These are phyloP conservation scores for Panopea generosa DNA, from an alignment of 2,888 invertebrate genomes.

Conservation along the genomic window DNA sequence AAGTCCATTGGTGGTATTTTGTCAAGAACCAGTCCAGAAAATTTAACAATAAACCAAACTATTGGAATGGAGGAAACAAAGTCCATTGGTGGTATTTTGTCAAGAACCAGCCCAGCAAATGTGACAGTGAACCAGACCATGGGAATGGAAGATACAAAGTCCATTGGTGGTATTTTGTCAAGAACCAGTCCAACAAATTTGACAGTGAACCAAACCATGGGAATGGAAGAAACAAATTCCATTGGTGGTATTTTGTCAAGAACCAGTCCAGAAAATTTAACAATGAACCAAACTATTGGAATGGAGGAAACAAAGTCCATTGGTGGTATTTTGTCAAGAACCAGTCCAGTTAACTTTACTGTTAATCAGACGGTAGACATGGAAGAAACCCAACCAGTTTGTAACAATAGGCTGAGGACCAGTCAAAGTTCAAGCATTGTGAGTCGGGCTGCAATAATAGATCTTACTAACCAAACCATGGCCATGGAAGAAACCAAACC, in stretches of 20 bases:
- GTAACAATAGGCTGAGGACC: background rate
- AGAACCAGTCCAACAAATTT: background rate
- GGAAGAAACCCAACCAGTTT: constrained; percentile 23
- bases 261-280: constrained; percentile 1
- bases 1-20: constrained; percentile 12
- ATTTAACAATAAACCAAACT: background rate
- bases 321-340: constrained; percentile 7
- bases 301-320: constrained; percentile 3
- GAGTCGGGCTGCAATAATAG: background rate
- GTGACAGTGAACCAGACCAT: background rate
- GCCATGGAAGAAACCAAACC: constrained; percentile 14
- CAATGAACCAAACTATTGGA: background rate
- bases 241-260: background rate
- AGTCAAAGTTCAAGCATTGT: no score
- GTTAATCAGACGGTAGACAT: background rate
- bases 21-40: background rate
- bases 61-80: constrained; percentile 6
- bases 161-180: constrained; percentile 4
- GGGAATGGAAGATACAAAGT: constrained; percentile 27
- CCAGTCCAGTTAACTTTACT: background rate
- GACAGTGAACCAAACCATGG: background rate
- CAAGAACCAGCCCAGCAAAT: background rate
- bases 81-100: constrained; percentile 12
- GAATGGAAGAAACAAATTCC: constrained; percentile 1
- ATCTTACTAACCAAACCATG: no score